A percentile compares a stretch with the other conserved stretches of the same genome.
These are phyloP conservation scores for Sinotaia quadrata DNA, from an alignment of 2,888 invertebrate genomes.

Conservation along the genomic window DNA sequence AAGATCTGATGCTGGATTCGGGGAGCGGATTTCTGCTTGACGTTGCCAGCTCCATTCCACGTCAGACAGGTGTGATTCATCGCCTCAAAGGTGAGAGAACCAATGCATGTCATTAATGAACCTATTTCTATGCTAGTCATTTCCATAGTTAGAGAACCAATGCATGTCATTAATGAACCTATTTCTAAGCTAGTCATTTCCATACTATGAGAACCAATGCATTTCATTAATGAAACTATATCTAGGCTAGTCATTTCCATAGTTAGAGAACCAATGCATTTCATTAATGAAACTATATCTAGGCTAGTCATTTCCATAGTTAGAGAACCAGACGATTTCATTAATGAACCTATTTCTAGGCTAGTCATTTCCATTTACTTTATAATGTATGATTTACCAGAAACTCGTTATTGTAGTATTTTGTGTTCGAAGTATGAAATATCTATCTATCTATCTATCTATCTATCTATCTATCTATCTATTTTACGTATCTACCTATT, in stretches of 20 bases:
- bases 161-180: neutral
- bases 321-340: no score
- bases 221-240: neutral
- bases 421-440: no score
- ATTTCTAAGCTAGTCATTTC: neutral
- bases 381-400: no score
- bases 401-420: no score
- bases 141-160: neutral
- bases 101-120: neutral
- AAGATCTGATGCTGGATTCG: slow-evolving; percentile 14
- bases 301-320: no score
- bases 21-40: slow-evolving; percentile 17
- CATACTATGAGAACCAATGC: neutral
- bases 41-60: neutral
- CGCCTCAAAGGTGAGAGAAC: neutral
- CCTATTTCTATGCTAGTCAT: neutral
- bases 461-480: no score
- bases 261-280: neutral
- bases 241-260: neutral
- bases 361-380: no score
- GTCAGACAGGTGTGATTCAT: neutral
- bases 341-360: no score
- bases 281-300: neutral
- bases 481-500: no score
- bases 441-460: no score